These are phyloP conservation scores for Psittacus erithacus DNA, from an alignment of 2,113 vertebrate genomes.

Conservation along the genomic window DNA sequence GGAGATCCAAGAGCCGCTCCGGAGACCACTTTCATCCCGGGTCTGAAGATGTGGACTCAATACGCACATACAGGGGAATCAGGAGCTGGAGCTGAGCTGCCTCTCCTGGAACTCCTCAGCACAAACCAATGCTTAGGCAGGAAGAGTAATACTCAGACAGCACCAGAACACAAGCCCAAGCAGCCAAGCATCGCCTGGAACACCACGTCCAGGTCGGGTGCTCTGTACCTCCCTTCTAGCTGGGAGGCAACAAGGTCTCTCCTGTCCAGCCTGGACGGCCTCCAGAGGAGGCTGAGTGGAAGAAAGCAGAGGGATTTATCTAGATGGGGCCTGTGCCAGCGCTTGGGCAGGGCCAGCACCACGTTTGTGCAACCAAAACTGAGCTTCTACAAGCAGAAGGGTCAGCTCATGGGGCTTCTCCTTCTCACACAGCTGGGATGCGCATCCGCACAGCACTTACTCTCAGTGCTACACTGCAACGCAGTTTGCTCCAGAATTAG, in stretches of 20 bases:
- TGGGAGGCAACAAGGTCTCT: conserved; percentile 24
- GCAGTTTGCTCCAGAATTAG: rapidly evolving
- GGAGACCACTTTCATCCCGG: rapidly evolving
- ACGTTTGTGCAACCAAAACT: not conserved
- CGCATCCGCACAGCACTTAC: not conserved
- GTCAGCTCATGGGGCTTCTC: not conserved
- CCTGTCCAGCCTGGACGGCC: not conserved
- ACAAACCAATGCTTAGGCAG: not conserved
- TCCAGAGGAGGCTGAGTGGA: not conserved
- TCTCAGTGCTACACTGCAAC: rapidly evolving
- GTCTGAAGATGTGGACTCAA: not conserved
- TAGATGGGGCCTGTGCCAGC: not conserved
- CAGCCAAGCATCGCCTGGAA: conserved; percentile 41
- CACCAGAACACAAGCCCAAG: not conserved
- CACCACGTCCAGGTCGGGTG: not conserved
- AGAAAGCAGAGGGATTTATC: not conserved
- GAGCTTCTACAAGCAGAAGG: not conserved
- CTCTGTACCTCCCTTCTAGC: not conserved
- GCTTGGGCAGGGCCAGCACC: not conserved
- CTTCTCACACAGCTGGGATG: not conserved
- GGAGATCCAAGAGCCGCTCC: not conserved
- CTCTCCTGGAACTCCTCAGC: not conserved
- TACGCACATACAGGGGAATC: rapidly evolving
- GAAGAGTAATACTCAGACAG: not conserved
- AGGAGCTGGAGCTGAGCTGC: not conserved